A percentile compares a stretch with the other conserved stretches of the same genome.
Evolutionary conservation across 2,113 vertebrate genomes (phyloP).

Genomic region (Xiphophorus hellerii): DNA sequence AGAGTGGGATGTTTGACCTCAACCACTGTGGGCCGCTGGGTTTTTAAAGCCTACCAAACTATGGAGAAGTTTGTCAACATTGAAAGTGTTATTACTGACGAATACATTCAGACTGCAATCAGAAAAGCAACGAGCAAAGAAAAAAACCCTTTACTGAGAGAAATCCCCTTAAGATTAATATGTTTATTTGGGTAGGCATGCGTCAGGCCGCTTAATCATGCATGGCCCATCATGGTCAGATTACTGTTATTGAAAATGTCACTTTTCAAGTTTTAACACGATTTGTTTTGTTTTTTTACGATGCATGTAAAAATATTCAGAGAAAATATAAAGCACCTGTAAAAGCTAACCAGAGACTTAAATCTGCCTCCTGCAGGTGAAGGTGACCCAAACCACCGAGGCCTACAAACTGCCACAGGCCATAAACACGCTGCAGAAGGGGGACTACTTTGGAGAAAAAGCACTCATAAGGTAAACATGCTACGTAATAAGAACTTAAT

Average conservation of each 20-base stretch:
- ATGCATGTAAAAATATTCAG: background rate
- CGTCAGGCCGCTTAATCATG: background rate
- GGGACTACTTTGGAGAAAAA: constrained; percentile 84
- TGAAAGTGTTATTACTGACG: background rate
- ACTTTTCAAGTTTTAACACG: background rate
- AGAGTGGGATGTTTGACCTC: constrained; percentile 29
- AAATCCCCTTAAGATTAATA: background rate
- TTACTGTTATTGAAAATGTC: constrained; percentile 6
- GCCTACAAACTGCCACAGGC: constrained; percentile 69
- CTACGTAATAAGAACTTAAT: no score
- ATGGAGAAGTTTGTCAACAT: constrained; percentile 23
- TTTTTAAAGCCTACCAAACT: constrained; percentile 42
- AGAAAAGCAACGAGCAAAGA: background rate
- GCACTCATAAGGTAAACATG: constrained; percentile 79
- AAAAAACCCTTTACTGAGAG: background rate
- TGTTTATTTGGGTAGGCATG: constrained; percentile 11
- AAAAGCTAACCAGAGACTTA: constrained; percentile 11
- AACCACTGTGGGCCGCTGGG: constrained; percentile 16
- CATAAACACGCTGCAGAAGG: constrained; percentile 80
- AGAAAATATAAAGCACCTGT: constrained; percentile 9
- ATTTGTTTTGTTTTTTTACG: background rate
- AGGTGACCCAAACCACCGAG: constrained; percentile 79
- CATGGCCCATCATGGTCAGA: background rate
- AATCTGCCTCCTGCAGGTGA: constrained; percentile 67
- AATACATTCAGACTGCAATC: background rate